Base-by-base conservation (phyloP, 2,888 invertebrate species). In the Galerucella pusilla region DNA sequence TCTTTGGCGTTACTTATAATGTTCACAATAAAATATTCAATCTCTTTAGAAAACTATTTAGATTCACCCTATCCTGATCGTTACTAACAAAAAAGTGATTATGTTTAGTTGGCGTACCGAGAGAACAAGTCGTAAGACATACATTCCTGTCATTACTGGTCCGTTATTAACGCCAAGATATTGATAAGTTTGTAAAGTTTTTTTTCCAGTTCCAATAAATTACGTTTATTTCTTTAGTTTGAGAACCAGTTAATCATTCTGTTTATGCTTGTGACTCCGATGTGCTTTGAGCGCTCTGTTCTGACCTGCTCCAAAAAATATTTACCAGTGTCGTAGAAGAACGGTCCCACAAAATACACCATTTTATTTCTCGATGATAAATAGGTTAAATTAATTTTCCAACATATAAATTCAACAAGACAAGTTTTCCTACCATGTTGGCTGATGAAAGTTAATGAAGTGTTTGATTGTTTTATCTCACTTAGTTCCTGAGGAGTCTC, bases 191-290 rank as follows among this genome's bases (percentile, higher is more conserved):
- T 86, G 85, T 85, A 85, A 85, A 86, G 85, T 85, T 86, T 85
- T 42, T 35, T 86, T 86, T 84, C 85, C 84, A 84, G 84, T 86
- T 85, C 85, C 86, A 80, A 87, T 87, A 87, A 87, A 87, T 87
- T 85, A 87, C 86, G 84, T 86, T 86, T 87, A 86, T 87, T 86
- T 85, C 86, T 87, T 86, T 86, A 86, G 86, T 87, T 86, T 86
- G 87, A 87, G 86, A 85, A 83, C 85, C 86, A 83, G 86, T 87
- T 87, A 87, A 87, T 87, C 87, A 87, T 87, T 82, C 85, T 86
- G 86, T 87, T 87, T 87, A 86, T 86, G 86, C 87, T 85, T 86
- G 83, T 85, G 85, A 86, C 85, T 86, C 84, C 83, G 81, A 71
- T 76, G 78, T 77, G 79, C 79, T 81, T 73, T 64, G 73, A 75